These are phyloP conservation scores for Tetraneura akinire DNA, from an alignment of 1,140 invertebrate species.

Conservation along the genomic window DNA sequence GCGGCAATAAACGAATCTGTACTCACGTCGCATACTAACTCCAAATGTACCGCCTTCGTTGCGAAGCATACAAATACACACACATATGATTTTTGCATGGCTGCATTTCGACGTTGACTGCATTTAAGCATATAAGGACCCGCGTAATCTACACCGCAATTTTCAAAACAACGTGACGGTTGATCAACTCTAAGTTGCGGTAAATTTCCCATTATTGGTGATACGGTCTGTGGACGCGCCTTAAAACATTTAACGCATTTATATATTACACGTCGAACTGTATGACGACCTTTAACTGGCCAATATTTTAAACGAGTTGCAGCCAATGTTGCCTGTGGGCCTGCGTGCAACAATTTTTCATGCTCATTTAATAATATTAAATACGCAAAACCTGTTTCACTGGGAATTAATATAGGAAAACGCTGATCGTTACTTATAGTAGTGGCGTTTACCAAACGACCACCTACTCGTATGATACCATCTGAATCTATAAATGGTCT, in stretches of 20 bases:
- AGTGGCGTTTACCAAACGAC: slow-evolving; percentile 39
- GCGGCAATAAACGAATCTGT: slow-evolving; percentile 56
- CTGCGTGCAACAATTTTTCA: neutral
- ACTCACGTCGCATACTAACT: slow-evolving; percentile 56
- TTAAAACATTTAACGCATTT: slow-evolving; percentile 40
- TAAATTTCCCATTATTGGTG: slow-evolving; percentile 32
- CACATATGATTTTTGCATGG: slow-evolving; percentile 55
- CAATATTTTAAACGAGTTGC: neutral
- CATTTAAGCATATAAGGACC: slow-evolving; percentile 10
- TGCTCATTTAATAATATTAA: neutral
- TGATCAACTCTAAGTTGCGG: neutral
- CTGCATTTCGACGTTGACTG: neutral
- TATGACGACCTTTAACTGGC: too few relatives aligned
- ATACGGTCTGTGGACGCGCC: neutral
- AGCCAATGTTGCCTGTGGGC: neutral
- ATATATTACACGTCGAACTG: too few relatives aligned
- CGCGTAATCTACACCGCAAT: slow-evolving; percentile 14
- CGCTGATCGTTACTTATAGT: too few relatives aligned
- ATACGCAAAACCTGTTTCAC: neutral
- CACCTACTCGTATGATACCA: slow-evolving; percentile 54
- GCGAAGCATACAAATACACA: slow-evolving; percentile 56
- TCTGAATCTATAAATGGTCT: too few relatives aligned
- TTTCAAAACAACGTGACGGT: neutral
- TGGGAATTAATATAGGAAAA: neutral
- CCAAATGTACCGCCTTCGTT: slow-evolving; percentile 57